Conservation (phyloP, 2,888 invertebrate genomes). For the Polyommatus icarus region DNA sequence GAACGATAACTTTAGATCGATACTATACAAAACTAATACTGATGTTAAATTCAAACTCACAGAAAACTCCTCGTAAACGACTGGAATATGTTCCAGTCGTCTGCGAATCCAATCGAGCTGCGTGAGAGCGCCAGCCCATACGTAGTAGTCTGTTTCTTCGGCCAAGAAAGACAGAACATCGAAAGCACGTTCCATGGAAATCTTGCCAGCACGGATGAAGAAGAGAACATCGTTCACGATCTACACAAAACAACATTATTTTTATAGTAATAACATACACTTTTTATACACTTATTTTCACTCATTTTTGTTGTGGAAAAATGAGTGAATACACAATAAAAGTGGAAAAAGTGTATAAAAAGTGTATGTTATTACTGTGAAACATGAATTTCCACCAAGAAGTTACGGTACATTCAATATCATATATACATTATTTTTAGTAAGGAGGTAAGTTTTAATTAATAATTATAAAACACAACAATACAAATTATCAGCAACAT, state of each 20-base stretch:
- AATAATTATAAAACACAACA: not conserved
- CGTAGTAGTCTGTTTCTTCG: conserved; percentile 85
- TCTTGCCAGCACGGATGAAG: conserved; percentile 81
- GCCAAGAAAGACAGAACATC: conserved; percentile 84
- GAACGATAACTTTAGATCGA: too few species aligned
- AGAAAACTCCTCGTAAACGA: conserved; percentile 53
- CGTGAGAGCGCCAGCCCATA: conserved; percentile 85
- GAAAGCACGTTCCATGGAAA: conserved; percentile 80
- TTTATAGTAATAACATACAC: too few species aligned
- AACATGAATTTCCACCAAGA: too few species aligned
- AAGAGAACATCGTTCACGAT: conserved; percentile 88
- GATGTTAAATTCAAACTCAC: conserved; percentile 49
- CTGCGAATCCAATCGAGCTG: conserved; percentile 76
- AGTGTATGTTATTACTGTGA: too few species aligned
- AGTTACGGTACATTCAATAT: too few species aligned
- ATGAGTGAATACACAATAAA: too few species aligned
- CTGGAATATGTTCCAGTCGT: conserved; percentile 62
- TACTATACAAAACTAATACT: not conserved
- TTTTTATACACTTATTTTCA: too few species aligned
- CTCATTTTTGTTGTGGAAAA: too few species aligned
- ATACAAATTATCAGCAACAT: not conserved
- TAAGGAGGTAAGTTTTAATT: not conserved
- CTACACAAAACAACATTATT: conserved; percentile 49
- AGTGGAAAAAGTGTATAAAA: too few species aligned
- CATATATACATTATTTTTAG: too few species aligned